Base-by-base conservation (phyloP, 2,113 vertebrate species). In the Catharus bicknelli region DNA sequence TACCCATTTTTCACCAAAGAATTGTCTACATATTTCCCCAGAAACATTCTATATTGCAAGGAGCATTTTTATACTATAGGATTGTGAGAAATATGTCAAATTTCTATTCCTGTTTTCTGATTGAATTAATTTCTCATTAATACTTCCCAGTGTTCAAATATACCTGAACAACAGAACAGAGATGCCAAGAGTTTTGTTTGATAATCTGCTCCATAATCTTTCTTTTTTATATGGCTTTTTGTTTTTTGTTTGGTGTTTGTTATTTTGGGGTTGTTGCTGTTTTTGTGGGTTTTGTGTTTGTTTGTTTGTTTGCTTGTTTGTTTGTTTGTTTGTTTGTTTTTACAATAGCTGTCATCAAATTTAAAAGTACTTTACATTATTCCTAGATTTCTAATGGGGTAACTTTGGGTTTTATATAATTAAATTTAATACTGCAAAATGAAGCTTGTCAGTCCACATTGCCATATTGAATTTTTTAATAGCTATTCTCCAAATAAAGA, bases 341-440 rank as follows among this genome's bases (percentile, higher is more conserved):
- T 42, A 0, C 9, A 70, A 22, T 29, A 67, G 3, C 5, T 54
- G 7, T n/a, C 57, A 96, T 94, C 89, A 96, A 94, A 95, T 73
- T 87, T 81, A 90, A 91, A 94, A 93, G 89, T 83, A 86, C 55
- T 94, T 95, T 83, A 93, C 0, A 3, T 72, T 86, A 94, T 81
- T 54, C 32, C 30, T 88, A 43, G 29, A 61, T 38, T 85, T 90
- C 68, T 90, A 94, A 86, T 50, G 34, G 57, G n/a, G 38, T 6
- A 94, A 86, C 83, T 91, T 88, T 79, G 29, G 36, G 20, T 83
- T 95, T 90, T 53, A n/a, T 78, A 70, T 64, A 94, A 94, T 88
- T 88, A 94, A 93, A 91, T 83, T 84, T 92, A 91, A 78, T 59
- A 88, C 67, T 51, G 25, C 36, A 83, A 94, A 90, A 94, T 84